Evolutionary conservation across 1,140 invertebrate species (phyloP), one percentile per base, ranked within the genome.

Genomic region (Drosophila sulfurigaster): DNA sequence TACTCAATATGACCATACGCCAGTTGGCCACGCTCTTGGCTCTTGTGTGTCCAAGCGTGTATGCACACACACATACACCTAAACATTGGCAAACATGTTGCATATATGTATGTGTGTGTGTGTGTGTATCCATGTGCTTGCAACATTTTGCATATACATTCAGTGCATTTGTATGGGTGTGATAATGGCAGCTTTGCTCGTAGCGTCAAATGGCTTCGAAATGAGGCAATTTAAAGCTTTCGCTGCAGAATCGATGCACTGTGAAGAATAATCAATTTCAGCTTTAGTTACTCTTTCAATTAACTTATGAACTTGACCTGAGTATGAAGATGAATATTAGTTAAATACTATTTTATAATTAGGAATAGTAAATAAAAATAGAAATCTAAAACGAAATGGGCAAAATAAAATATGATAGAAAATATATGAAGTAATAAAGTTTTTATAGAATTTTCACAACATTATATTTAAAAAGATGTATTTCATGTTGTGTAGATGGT

Each of bases 1-100:
- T 70, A 63, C 82, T 69, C 82, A 86, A 79, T 86, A 86, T 86
- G 74, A 64, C 75, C 68, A 38, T 69, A 56, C 78, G 79, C 75
- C 82, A 81, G 78, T 78, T 85, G 79, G 82, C 75, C 79, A 73
- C 83, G 68, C 68, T 75, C 67, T 68, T 74, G 32, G 10, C 35
- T 10, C 35, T 41, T 41, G 54, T 57, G 28, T 74, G 65, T 16
- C 49, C 45, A 68, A 68, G 52, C 65, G 32, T 56, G 52, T 65
- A 56, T 13, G 45, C 49, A 46, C 59, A 49, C 30, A 10, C 13
- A 15, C 64, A 58, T 32, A 28, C 28, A 25, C 20, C 20, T 25
- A 25, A 25, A 25, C 20, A 60, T 38, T 28, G 57, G 71, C 71
- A 68, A 68, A 60, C 71, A 62, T 60, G 68, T 62, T 75, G 72